A percentile compares a stretch with the other conserved stretches of the same genome.
Conservation (phyloP, 2,797 vertebrate species). For the Malurus leucopterus region DNA sequence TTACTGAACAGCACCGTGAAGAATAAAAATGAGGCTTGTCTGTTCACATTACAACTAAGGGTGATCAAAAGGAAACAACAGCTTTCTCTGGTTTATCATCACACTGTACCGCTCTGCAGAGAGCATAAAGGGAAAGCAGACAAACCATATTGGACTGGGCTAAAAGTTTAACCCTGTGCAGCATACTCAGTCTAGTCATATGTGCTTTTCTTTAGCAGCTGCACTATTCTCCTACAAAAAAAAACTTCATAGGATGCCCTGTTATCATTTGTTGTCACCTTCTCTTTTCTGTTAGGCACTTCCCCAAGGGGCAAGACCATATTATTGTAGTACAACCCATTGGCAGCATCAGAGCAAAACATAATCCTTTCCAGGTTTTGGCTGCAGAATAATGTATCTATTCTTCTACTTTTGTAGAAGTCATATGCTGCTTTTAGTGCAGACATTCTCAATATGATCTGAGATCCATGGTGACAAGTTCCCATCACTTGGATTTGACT, state of each 20-base stretch:
- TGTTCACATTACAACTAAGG: neutral
- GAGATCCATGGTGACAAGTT: neutral
- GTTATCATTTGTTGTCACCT: neutral
- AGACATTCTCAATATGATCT: neutral
- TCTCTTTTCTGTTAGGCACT: neutral
- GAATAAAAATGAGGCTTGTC: conserved; percentile 9
- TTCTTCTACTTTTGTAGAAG: neutral
- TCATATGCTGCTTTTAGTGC: neutral
- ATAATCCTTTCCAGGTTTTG: neutral
- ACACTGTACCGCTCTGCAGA: neutral
- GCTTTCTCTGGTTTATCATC: neutral
- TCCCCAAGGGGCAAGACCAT: neutral
- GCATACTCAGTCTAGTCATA: neutral
- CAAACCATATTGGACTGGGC: accelerated
- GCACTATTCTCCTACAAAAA: neutral
- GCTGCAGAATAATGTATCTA: neutral
- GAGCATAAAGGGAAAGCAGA: neutral
- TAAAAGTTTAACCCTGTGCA: neutral
- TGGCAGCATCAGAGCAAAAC: neutral
- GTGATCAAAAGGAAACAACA: neutral
- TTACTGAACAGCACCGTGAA: neutral
- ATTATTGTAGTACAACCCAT: neutral
- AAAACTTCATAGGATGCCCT: neutral
- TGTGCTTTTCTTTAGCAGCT: neutral
- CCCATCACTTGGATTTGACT: neutral